phyloP scores from a whole-genome alignment of 64 coral and sea anemone genomes.

The Astreopora myriophthalma region DNA sequence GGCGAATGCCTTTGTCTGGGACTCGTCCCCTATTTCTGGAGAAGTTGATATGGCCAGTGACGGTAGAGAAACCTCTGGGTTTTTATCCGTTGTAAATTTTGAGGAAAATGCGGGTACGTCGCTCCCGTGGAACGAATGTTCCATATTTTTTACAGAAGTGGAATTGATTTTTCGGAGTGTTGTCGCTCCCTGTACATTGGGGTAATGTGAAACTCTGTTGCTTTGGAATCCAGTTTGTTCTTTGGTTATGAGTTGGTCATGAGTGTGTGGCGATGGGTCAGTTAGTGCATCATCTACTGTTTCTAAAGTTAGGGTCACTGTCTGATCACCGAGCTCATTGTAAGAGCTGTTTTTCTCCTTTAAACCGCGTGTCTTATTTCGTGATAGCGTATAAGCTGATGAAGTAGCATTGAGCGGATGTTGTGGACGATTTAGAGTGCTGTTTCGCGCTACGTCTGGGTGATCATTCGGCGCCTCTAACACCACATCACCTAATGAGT shows the following conservation, averaged over 20 bases:
- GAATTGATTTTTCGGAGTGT: constrained; percentile 33
- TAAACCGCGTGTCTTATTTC: background rate
- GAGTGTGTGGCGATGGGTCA: background rate
- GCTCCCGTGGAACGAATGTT: background rate
- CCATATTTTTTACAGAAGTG: background rate
- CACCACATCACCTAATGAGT: background rate
- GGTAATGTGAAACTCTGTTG: constrained; percentile 4
- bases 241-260: background rate
- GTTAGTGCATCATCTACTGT: background rate
- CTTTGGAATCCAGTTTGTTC: constrained; percentile 5
- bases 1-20: background rate
- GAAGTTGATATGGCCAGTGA: background rate
- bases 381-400: background rate
- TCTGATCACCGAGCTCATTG: background rate
- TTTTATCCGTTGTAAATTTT: background rate
- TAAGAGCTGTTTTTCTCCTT: background rate
- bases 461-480: constrained; percentile 17
- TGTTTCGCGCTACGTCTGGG: background rate
- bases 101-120: background rate
- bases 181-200: background rate
- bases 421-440: background rate
- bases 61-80: background rate
- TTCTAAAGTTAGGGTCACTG: constrained; percentile 24
- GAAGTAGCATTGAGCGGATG: background rate
- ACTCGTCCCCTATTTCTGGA: background rate